Evolutionary conservation across 2,797 vertebrate species (phyloP).

Genomic region (Galagoides demidoff): DNA sequence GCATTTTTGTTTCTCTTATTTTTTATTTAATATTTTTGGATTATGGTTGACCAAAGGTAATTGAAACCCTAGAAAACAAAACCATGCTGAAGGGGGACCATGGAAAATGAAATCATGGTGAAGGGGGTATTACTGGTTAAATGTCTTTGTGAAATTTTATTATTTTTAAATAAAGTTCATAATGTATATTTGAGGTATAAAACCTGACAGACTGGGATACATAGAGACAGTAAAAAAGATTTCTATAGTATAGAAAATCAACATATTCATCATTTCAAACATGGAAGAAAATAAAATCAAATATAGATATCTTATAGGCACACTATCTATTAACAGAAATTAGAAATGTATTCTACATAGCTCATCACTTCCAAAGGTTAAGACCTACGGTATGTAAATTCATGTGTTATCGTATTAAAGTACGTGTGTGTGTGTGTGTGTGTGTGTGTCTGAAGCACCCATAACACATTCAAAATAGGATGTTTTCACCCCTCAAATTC

Average conservation of each 20-base stretch:
- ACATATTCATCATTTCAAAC: background rate
- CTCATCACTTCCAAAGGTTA: background rate
- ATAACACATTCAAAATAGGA: conserved; percentile 74
- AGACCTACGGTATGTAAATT: conserved; percentile 23
- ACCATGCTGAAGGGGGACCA: background rate
- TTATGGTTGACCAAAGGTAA: background rate
- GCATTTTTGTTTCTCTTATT: background rate
- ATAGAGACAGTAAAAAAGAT: background rate
- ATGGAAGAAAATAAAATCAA: background rate
- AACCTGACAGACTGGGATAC: background rate
- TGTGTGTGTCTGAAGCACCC: conserved; percentile 8
- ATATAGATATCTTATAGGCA: background rate
- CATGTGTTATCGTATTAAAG: background rate
- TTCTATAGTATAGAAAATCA: background rate
- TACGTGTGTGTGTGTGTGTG: background rate
- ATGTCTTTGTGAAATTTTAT: background rate
- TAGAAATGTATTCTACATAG: background rate
- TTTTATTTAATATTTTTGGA: background rate
- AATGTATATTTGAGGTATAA: too few relatives aligned
- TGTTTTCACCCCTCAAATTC: conserved; percentile 67
- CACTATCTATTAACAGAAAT: conserved; percentile 7
- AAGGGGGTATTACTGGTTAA: background rate
- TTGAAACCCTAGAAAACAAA: background rate
- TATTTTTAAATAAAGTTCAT: background rate
- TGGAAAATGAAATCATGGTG: background rate